phyloP scores from a whole-genome alignment of 37 sponge, comb jelly and placozoan genomes.

The Chondrosia reniformis region DNA sequence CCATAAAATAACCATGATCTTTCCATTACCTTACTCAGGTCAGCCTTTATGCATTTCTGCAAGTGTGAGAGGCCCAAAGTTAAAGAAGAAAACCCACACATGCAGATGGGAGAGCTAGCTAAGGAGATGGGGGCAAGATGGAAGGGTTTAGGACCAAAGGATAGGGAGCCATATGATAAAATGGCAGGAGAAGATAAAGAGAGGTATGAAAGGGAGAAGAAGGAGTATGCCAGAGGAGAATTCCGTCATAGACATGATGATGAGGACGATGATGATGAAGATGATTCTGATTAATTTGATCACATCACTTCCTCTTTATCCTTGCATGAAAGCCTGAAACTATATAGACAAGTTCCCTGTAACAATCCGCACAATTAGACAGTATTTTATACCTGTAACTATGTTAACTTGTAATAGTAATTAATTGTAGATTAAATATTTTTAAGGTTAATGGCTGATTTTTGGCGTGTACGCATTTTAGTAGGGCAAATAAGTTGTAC shows the following conservation, averaged over 20 bases:
- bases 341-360: too few relatives aligned
- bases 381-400: too few relatives aligned
- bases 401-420: too few relatives aligned
- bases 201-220: conserved; percentile 72
- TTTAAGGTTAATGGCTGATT: too few relatives aligned
- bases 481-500: too few relatives aligned
- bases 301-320: too few relatives aligned
- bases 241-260: neutral
- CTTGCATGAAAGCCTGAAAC: too few relatives aligned
- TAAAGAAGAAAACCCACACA: conserved; percentile 44
- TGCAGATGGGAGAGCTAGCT: conserved; percentile 65
- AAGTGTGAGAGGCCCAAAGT: conserved; percentile 47
- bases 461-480: too few relatives aligned
- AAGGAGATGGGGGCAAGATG: conserved; percentile 79
- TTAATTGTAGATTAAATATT: too few relatives aligned
- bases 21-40: conserved; percentile 25
- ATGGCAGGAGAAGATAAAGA: conserved; percentile 57
- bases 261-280: conserved; percentile 38
- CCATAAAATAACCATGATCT: neutral
- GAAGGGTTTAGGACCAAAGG: conserved; percentile 46
- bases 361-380: too few relatives aligned
- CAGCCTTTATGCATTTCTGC: conserved; percentile 81
- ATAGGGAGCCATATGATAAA: conserved; percentile 64
- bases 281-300: conserved; percentile 18
- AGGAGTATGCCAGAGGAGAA: conserved; percentile 43